Evolutionary conservation across 2,888 invertebrate genomes (phyloP).

Genomic region (Diplazon laetatorius): DNA sequence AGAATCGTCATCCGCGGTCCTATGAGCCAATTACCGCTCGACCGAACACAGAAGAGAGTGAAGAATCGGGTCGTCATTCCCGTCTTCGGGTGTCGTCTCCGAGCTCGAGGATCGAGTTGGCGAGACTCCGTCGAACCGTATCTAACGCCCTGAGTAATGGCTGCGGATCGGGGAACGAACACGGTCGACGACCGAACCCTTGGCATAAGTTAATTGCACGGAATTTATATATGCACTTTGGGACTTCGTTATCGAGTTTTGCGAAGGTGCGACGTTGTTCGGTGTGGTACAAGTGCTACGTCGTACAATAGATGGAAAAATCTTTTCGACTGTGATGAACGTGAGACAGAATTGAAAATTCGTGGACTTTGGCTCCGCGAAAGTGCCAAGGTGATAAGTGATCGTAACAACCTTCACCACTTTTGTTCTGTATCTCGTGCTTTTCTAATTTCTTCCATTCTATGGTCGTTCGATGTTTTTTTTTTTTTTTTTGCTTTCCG

Average conservation of each 20-base stretch:
- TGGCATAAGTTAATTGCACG: slow-evolving; percentile 70
- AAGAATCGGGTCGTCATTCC: slow-evolving; percentile 41
- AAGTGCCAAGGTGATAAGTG: neutral
- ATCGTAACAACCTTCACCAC: neutral
- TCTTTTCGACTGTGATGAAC: slow-evolving; percentile 18
- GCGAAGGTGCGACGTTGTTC: slow-evolving; percentile 4
- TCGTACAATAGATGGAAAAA: slow-evolving; percentile 23
- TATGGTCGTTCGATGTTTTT: slow-evolving; percentile 11
- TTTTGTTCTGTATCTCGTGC: slow-evolving; percentile 3
- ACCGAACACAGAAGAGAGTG: slow-evolving; percentile 34
- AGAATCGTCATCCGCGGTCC: slow-evolving; percentile 26
- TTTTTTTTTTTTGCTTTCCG: slow-evolving; percentile 13
- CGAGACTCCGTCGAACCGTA: slow-evolving; percentile 49
- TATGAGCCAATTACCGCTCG: slow-evolving; percentile 41
- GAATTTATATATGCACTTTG: slow-evolving; percentile 68
- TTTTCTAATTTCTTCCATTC: neutral
- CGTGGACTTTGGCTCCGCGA: slow-evolving; percentile 11
- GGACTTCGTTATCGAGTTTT: slow-evolving; percentile 60
- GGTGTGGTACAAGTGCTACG: slow-evolving; percentile 11
- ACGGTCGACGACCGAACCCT: slow-evolving; percentile 61
- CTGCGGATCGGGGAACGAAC: slow-evolving; percentile 26
- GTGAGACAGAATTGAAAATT: neutral
- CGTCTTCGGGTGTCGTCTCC: slow-evolving; percentile 22
- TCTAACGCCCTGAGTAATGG: slow-evolving; percentile 69
- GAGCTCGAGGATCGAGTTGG: slow-evolving; percentile 54